Conservation (phyloP, 2,113 vertebrate genomes). For the Siniperca knerii region DNA sequence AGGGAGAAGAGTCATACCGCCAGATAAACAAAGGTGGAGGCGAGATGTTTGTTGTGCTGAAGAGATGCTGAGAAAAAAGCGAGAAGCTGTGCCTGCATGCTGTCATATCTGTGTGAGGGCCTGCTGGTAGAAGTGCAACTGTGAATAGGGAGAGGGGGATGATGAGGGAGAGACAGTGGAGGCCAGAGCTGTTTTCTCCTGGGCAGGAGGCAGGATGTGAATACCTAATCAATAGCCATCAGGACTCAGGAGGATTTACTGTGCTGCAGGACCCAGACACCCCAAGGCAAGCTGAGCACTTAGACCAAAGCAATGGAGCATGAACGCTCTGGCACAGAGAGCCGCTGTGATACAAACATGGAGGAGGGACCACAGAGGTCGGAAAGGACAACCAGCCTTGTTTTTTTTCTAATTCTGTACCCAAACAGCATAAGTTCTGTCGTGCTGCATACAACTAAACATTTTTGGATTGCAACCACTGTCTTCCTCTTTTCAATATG, state of each 20-base stretch:
- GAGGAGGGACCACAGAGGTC: slow-evolving; percentile 25
- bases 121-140: slow-evolving; percentile 20
- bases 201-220: slow-evolving; percentile 70
- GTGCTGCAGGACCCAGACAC: slow-evolving; percentile 67
- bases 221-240: slow-evolving; percentile 81
- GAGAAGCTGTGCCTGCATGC: slow-evolving; percentile 25
- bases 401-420: neutral
- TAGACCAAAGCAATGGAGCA: slow-evolving; percentile 74
- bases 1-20: slow-evolving; percentile 12
- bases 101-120: slow-evolving; percentile 38
- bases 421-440: neutral
- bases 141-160: slow-evolving; percentile 49
- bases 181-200: slow-evolving; percentile 53
- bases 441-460: neutral
- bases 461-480: neutral
- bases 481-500: neutral
- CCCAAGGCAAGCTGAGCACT: slow-evolving; percentile 55
- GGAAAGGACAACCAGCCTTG: neutral
- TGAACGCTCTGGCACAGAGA: slow-evolving; percentile 33
- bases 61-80: slow-evolving; percentile 30
- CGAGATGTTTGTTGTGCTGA: slow-evolving; percentile 47
- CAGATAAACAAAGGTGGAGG: slow-evolving; percentile 49
- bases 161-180: slow-evolving; percentile 57
- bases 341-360: slow-evolving; percentile 36
- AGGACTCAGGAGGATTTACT: slow-evolving; percentile 75